Evolutionary conservation across 2,113 vertebrate species (phyloP), one percentile per base, ranked within the genome.

Genomic region (Rallus limicola): DNA sequence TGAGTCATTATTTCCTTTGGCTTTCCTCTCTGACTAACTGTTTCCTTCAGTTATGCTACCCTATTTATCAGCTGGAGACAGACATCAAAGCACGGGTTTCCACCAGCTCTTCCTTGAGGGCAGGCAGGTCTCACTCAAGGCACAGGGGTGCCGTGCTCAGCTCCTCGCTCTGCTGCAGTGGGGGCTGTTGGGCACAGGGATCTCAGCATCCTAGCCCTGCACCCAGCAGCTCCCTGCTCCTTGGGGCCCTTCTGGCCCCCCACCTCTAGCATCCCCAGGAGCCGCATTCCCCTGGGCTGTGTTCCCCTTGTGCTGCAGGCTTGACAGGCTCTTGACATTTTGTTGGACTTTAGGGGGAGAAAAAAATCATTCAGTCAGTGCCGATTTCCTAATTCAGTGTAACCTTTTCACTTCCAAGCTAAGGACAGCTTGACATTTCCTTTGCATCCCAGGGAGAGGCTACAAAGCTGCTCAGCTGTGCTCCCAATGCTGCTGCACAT

Each of bases 1-100:
- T 86, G 86, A 92, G 52, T 92, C 92, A 86, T 33, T 76, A 48
- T 94, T 92, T 82, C 90, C 92, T 76, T 77, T 90, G 90, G 58
- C 82, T 85, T 93, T 76, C 63, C 75, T 68, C 72, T 85, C 83
- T 58, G 60, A 72, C 63, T 20, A 29, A 13, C 69, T 60, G 60
- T 60, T 92, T 86, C 88, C 86, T 81, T 7, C 77, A 26, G 88
- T 11, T 75, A 10, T 5, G 1, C 33, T 69, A 31, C 40, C 31
- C 59, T 21, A 3, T 68, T 95, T 93, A 64, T 93, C 95, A 95
- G 83, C 91, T 52, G 86, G 13, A 55, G 86, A 40, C 68, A 80
- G 76, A 46, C 64, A 44, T 4, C 88, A 53, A 34, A 84, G 69
- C 28, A 5, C 1, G 3, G 76, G 28, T 38, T 77, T 42, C 68